These are phyloP conservation scores for Petaurus breviceps DNA, from an alignment of 2,113 vertebrate genomes.

Conservation along the genomic window DNA sequence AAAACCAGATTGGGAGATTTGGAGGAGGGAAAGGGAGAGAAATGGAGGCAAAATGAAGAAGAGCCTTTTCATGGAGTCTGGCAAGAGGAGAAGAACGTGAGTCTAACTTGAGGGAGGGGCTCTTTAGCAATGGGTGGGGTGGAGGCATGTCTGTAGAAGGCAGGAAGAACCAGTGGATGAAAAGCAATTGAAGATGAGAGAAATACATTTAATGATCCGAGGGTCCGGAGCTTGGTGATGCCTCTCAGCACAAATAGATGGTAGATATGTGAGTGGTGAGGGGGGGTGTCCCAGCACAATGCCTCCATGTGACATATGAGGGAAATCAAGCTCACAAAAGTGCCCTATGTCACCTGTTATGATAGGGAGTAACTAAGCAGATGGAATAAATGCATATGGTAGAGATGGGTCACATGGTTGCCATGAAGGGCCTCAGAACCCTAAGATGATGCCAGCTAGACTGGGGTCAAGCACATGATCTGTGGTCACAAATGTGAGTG, in stretches of 20 bases:
- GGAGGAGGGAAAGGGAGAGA: no score
- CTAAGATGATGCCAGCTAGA: background rate
- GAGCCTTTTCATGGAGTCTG: background rate
- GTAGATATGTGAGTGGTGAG: background rate
- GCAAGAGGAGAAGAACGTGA: no score
- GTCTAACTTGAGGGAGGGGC: background rate
- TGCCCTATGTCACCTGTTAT: background rate
- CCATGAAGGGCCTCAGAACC: background rate
- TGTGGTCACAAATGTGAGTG: background rate
- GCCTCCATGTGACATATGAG: background rate
- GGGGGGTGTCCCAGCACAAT: background rate
- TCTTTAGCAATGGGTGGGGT: background rate
- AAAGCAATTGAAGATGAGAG: background rate
- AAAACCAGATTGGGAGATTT: no score
- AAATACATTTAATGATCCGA: background rate
- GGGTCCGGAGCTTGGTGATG: no score
- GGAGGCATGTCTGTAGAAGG: background rate
- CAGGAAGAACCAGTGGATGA: background rate
- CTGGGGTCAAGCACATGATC: background rate
- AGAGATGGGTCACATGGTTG: background rate
- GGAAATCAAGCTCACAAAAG: no score
- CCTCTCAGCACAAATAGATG: no score
- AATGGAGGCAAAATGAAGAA: no score
- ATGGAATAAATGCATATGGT: background rate
- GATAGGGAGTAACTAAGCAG: background rate